These are phyloP conservation scores for Scaptomyza polygonia DNA, from an alignment of 2,888 invertebrate species.

Conservation along the genomic window DNA sequence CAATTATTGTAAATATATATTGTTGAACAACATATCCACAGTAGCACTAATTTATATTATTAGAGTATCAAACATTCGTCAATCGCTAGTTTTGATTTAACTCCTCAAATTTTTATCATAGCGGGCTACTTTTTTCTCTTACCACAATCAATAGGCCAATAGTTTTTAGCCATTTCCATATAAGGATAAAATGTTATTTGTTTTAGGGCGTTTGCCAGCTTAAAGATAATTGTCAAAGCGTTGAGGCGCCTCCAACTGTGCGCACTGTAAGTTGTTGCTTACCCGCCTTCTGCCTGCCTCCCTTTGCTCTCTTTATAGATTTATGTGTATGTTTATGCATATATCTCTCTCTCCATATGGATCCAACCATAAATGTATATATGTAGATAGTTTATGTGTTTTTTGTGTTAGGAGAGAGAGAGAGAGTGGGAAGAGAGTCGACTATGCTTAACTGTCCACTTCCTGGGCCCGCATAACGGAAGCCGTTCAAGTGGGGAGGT, in stretches of 20 bases:
- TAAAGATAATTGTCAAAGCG: background rate
- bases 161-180: background rate
- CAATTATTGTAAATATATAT: too few species aligned
- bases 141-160: constrained; percentile 14
- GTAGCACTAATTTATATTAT: too few species aligned
- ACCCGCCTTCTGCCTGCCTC: background rate
- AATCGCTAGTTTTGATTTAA: too few species aligned
- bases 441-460: constrained; percentile 75
- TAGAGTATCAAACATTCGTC: too few species aligned
- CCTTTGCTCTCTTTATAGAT: too few species aligned
- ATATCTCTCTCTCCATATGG: background rate
- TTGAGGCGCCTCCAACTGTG: constrained; percentile 3
- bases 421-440: background rate
- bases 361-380: constrained; percentile 32
- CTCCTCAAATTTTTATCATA: too few species aligned
- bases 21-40: too few species aligned
- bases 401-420: background rate
- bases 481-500: constrained; percentile 43
- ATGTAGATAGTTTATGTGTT: constrained; percentile 13
- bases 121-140: too few species aligned
- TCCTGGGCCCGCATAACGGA: constrained; percentile 78
- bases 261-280: constrained; percentile 1
- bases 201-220: constrained; percentile 20
- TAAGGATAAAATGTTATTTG: constrained; percentile 15
- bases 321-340: background rate